Evolutionary conservation across 2,797 vertebrate species (phyloP), one percentile per base, ranked within the genome.

Genomic region (Neosalanx taihuensis): DNA sequence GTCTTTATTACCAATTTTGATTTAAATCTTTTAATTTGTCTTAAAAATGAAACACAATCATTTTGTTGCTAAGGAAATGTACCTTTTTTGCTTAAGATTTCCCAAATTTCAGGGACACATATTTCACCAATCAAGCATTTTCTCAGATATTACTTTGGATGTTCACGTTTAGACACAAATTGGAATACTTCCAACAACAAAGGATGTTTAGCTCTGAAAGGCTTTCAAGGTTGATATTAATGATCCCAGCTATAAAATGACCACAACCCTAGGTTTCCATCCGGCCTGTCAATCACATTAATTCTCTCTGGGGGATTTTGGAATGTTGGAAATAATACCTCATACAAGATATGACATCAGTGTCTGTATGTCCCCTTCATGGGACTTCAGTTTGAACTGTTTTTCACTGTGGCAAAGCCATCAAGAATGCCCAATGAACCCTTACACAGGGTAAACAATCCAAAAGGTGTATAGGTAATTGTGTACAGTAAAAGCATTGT

Each of bases 361-460:
- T 0, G 4, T 67, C 71, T 18, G 67, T 77, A 76, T 70, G 0
- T 71, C 77, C 69, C 62, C 59, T 63, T 79, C 70, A 56, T 70
- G 67, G 68, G 72, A 80, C 69, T 77, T 68, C 33, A 81, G 64
- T 67, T 69, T 72, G 51, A 17, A 17, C 15, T 51, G 15, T 15
- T 18, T 51, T 51, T 37, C 64, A 64, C 76, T 77, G 73, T 77
- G 69, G 71, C 49, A 29, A 79, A 81, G 80, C 75, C 70, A 79
- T 81, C 79, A 41, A 29, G 33, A 10, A 20, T 63, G 56, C n/a
- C 51, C 72, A 31, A 51, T 73, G n/a, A 67, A 46, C 83, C 78
- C 88, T 80, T 58, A 77, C 81, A 82, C 81, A 84, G 76, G 66
- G 84, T 83, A 81, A 88, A 86, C 81, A 90, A 80, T 84, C 75